Conservation (phyloP, 2,113 vertebrate species). For the Xerus inauris region DNA sequence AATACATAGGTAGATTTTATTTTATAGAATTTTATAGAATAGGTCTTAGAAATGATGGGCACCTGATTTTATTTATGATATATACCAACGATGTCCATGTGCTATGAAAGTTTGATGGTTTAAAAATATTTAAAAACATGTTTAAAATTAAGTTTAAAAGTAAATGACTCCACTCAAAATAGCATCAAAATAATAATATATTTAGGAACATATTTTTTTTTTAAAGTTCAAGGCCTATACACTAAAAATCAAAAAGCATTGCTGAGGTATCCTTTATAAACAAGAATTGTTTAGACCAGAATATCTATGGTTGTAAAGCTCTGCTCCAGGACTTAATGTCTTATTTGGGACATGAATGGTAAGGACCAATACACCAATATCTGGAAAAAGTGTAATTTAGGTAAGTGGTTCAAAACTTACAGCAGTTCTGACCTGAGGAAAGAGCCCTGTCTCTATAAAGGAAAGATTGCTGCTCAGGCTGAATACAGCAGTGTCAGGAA, state of each 20-base stretch:
- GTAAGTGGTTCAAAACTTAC: neutral
- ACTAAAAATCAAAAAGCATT: neutral
- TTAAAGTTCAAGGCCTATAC: neutral
- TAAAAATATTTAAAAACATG: neutral
- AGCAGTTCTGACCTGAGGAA: neutral
- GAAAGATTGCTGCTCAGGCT: neutral
- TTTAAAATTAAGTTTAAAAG: conserved; percentile 2
- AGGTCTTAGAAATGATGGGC: neutral
- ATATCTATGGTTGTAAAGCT: neutral
- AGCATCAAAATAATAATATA: neutral
- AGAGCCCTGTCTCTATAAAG: neutral
- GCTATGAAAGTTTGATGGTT: neutral
- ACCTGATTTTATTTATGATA: neutral
- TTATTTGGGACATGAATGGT: neutral
- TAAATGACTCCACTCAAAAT: neutral
- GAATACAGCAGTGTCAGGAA: neutral
- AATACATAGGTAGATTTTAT: neutral
- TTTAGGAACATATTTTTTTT: neutral
- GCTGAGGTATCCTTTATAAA: fast-evolving
- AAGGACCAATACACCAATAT: neutral
- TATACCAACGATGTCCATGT: neutral
- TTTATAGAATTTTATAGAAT: neutral
- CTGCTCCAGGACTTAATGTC: neutral
- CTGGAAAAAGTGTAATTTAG: neutral
- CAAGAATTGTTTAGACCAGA: neutral